Conservation (phyloP, 1,140 invertebrate species). For the Euura saliciscinereae region DNA sequence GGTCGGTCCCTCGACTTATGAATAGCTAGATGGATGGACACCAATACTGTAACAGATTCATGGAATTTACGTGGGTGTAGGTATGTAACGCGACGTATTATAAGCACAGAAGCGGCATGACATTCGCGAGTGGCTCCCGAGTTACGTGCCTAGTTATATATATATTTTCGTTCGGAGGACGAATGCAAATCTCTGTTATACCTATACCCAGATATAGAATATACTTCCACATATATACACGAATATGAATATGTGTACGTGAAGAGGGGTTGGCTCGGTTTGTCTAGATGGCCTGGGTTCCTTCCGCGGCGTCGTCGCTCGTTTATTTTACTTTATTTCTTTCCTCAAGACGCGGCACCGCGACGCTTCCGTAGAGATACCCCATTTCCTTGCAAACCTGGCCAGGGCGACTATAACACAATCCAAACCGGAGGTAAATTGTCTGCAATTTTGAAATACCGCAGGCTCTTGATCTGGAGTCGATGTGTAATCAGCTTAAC, state of each 20-base stretch:
- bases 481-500: no score
- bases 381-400: neutral
- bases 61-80: no score
- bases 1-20: neutral
- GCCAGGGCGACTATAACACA: neutral
- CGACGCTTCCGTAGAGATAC: neutral
- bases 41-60: neutral
- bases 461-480: neutral
- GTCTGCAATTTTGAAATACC: no score
- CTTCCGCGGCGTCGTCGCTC: neutral
- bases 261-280: neutral
- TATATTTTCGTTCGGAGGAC: conserved; percentile 1
- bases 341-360: conserved; percentile 1
- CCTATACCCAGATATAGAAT: no score
- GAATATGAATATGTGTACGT: neutral
- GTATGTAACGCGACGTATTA: neutral
- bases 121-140: neutral
- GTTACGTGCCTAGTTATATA: neutral
- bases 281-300: neutral
- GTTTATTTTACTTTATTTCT: conserved; percentile 2
- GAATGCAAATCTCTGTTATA: neutral
- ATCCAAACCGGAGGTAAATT: neutral
- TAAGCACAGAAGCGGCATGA: neutral
- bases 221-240: neutral
- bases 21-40: neutral